Evolutionary conservation across 2,113 vertebrate species (phyloP).

Genomic region (Blennius ocellaris): DNA sequence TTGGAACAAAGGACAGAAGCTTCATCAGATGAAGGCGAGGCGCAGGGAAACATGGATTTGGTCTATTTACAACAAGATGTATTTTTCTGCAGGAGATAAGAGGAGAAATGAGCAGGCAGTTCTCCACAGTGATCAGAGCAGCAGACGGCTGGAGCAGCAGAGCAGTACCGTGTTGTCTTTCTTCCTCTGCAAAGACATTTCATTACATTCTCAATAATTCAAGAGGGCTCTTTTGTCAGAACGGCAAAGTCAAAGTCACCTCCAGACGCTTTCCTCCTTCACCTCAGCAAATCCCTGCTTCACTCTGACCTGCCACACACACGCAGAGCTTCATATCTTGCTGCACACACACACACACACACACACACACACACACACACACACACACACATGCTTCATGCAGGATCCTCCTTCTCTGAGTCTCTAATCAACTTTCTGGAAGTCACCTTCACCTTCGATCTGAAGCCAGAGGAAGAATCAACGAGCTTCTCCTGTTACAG

Average conservation of each 20-base stretch:
- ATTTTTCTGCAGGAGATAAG: constrained; percentile 51
- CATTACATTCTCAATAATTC: constrained; percentile 79
- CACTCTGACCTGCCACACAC: neutral
- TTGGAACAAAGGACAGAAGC: constrained; percentile 53
- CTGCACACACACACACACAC: too few relatives aligned
- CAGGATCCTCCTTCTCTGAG: neutral
- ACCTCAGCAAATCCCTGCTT: constrained; percentile 38
- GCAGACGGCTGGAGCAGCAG: neutral
- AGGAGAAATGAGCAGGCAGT: constrained; percentile 47
- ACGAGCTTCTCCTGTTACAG: constrained; percentile 61
- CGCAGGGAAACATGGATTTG: constrained; percentile 19
- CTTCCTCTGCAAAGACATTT: constrained; percentile 77
- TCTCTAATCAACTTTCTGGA: constrained; percentile 68
- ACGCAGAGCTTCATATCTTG: too few relatives aligned
- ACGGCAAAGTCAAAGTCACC: constrained; percentile 36
- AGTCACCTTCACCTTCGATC: constrained; percentile 75
- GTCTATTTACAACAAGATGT: constrained; percentile 79
- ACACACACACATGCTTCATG: neutral
- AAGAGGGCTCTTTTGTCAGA: constrained; percentile 66
- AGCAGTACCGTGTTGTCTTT: constrained; percentile 65
- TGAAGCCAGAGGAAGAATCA: constrained; percentile 45
- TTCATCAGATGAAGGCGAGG: constrained; percentile 49
- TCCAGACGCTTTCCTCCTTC: constrained; percentile 42
- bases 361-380: too few relatives aligned
- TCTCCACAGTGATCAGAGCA: constrained; percentile 61